Evolutionary conservation across 2,888 invertebrate genomes (phyloP).

Genomic region (Orchesellides sinensis): DNA sequence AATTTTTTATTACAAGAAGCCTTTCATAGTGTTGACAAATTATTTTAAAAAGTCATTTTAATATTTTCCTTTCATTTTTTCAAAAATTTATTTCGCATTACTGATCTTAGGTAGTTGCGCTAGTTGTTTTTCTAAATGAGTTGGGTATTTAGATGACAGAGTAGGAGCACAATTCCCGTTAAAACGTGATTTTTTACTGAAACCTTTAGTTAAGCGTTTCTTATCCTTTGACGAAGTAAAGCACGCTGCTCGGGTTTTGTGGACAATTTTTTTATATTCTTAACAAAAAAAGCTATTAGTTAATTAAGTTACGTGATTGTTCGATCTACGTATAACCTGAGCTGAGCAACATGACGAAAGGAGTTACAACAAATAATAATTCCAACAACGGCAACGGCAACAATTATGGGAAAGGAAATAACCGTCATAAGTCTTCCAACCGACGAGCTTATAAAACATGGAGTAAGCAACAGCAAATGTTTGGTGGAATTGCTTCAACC

Average conservation of each 20-base stretch:
- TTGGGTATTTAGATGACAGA: constrained; percentile 11
- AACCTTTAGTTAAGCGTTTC: constrained; percentile 10
- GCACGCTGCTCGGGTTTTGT: constrained; percentile 37
- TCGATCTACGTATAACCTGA: too few species aligned
- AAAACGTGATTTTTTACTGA: constrained; percentile 43
- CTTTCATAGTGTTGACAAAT: too few species aligned
- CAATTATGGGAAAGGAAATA: constrained; percentile 2
- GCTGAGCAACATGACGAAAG: constrained; percentile 30
- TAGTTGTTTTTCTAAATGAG: constrained; percentile 1
- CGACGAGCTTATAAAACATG: constrained; percentile 20
- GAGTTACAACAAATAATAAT: neutral
- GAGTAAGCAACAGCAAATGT: constrained; percentile 23
- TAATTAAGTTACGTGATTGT: too few species aligned
- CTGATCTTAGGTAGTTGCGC: neutral
- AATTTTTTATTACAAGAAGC: too few species aligned
- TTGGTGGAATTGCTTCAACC: constrained; percentile 29
- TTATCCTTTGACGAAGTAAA: constrained; percentile 56
- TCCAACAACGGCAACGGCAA: neutral
- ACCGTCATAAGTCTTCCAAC: neutral
- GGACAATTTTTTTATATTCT: neutral
- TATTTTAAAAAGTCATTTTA: too few species aligned
- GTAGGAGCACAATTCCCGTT: neutral
- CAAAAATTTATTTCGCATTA: constrained; percentile 32
- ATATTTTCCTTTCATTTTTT: neutral
- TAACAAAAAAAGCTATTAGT: too few species aligned